Percentiles rank a stretch among this genome's conserved stretches.
These are phyloP conservation scores for Brachyrhaphis roseni DNA, from an alignment of 2,797 vertebrate genomes.

Conservation along the genomic window DNA sequence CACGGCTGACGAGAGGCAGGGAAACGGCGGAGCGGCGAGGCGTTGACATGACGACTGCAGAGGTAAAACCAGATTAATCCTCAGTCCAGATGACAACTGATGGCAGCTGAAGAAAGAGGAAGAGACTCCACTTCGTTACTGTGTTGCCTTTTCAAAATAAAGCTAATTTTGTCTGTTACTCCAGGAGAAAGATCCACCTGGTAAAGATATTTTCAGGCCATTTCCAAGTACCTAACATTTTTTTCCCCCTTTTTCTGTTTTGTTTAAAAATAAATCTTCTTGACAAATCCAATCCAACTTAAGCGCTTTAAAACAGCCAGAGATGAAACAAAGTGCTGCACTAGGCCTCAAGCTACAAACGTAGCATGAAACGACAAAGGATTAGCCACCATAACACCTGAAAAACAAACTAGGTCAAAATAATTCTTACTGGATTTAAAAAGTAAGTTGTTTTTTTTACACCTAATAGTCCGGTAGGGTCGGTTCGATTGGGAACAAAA, in stretches of 20 bases:
- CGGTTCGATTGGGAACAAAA: neutral
- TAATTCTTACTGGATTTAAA: too few species aligned
- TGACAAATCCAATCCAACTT: neutral
- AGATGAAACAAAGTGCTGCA: too few species aligned
- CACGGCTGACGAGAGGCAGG: constrained; percentile 29
- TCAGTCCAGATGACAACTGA: constrained; percentile 1
- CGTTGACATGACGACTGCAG: constrained; percentile 9
- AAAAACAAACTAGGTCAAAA: too few species aligned
- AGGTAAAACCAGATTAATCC: constrained; percentile 24
- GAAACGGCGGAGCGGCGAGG: constrained; percentile 38
- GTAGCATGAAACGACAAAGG: too few species aligned
- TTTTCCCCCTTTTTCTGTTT: neutral
- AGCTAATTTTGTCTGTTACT: neutral
- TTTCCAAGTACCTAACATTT: neutral
- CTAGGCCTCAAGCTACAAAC: too few species aligned
- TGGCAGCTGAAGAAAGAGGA: neutral
- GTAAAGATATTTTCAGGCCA: neutral
- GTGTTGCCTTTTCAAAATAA: neutral
- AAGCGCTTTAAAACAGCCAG: too few species aligned
- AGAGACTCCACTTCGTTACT: neutral
- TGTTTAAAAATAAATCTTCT: neutral
- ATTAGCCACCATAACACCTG: too few species aligned
- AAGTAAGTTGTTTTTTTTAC: neutral
- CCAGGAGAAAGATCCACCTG: too few species aligned
- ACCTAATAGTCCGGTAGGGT: neutral